Percentiles rank a stretch among this genome's conserved stretches.
Evolutionary conservation across 2,113 vertebrate genomes (phyloP).

Genomic region (Microtus ochrogaster): DNA sequence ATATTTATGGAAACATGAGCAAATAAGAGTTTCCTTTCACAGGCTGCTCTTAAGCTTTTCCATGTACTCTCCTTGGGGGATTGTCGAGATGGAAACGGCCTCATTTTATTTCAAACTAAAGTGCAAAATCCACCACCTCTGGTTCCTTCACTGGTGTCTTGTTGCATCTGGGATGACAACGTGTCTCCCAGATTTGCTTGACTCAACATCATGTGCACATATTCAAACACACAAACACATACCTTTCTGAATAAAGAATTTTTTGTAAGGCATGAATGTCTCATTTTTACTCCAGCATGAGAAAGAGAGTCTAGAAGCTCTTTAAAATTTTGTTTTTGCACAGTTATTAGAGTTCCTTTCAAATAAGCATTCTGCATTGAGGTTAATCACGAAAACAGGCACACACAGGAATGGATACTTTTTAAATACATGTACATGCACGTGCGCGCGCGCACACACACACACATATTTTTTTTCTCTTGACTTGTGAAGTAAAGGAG

Average conservation of each 20-base stretch:
- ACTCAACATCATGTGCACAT: background rate
- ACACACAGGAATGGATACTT: background rate
- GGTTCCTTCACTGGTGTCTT: background rate
- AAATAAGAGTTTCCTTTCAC: background rate
- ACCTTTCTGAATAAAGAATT: constrained; percentile 14
- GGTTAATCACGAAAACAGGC: constrained; percentile 41
- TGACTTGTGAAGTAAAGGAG: background rate
- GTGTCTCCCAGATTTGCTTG: background rate
- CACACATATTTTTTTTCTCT: background rate
- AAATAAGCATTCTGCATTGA: constrained; percentile 29
- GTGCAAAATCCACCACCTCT: background rate
- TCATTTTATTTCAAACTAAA: constrained; percentile 41
- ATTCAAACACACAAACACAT: background rate
- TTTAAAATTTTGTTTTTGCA: background rate
- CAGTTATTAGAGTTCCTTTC: constrained; percentile 17
- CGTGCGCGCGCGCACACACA: background rate
- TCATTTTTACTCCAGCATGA: background rate
- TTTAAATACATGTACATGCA: background rate
- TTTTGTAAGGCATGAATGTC: background rate
- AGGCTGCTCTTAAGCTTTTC: background rate
- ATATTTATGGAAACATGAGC: background rate
- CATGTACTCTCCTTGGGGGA: background rate
- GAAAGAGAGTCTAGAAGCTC: background rate
- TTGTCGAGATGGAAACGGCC: background rate
- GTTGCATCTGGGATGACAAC: background rate